phyloP scores from a whole-genome alignment of 2,797 vertebrate genomes.

The Carapus acus region DNA sequence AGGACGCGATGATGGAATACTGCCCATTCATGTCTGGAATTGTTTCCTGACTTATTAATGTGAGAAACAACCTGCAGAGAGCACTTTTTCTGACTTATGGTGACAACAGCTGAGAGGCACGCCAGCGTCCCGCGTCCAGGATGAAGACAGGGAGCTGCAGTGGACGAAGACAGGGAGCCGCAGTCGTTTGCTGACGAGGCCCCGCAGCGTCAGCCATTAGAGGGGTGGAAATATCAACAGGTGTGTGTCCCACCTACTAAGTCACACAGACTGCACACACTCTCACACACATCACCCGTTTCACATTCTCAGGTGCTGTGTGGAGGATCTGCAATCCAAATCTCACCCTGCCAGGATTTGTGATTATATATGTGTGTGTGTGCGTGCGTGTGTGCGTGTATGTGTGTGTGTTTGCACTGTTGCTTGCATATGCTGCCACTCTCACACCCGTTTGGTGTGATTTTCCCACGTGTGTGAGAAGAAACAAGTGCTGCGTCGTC shows the following conservation, averaged over 20 bases:
- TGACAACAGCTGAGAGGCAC: constrained; percentile 30
- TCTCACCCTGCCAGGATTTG: no score
- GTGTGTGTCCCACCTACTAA: constrained; percentile 11
- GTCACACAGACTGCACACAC: constrained; percentile 7
- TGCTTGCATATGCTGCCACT: no score
- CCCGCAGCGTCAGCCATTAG: constrained; percentile 42
- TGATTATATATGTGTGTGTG: no score
- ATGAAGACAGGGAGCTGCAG: constrained; percentile 2
- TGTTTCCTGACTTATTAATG: constrained; percentile 21
- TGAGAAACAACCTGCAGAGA: constrained; percentile 18
- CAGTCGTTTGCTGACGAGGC: constrained; percentile 13
- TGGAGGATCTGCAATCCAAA: no score
- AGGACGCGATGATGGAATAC: not conserved
- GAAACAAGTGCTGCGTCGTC: no score
- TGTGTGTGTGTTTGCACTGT: no score
- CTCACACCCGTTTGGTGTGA: no score
- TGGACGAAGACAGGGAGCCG: constrained; percentile 4
- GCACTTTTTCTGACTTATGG: constrained; percentile 18
- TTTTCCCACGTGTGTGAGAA: no score
- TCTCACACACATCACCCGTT: no score
- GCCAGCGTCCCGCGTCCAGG: not conserved
- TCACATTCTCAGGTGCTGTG: no score
- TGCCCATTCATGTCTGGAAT: not conserved
- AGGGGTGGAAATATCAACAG: no score
- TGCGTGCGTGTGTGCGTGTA: no score